Base-by-base conservation (phyloP, 2,888 invertebrate genomes). In the Tridacna gigas region DNA sequence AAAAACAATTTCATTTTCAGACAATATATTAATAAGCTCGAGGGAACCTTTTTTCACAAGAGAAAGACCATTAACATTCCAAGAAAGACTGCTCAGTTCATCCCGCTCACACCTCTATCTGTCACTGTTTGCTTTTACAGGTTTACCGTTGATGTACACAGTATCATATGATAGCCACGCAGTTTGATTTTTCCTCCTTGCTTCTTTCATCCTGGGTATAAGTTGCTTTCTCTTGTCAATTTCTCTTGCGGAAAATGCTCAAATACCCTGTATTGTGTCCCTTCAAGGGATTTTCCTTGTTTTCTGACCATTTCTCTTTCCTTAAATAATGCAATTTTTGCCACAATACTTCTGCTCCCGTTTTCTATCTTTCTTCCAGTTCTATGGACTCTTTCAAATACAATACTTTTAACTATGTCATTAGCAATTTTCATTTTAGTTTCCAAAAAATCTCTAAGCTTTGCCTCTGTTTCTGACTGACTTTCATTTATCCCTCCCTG, bases 161-260 rank as follows among this genome's bases (percentile, higher is more conserved):
- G 37, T 37, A 37, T 37, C 37, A 37, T 37, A 37, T 37, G 37
- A 37, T 37, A 82, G 5, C 78, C 78, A 82, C 20, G 82, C 74
- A 4, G 26, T 45, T 20, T 78, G 78, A 0, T 69, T 75, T 0
- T 67, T 26, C 11, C 61, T 13, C n/a, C 47, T 66, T 0, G 74
- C 82, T 20, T 60, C 60, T 47, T 71, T 74, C 61, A 82, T n/a
- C 63, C 28, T 74, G 1, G 74, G 74, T 26, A 74, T 20, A 18
- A 77, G 73, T 15, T 12, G 18, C 48, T 61, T 37, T n/a, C 77
- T 48, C 13, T 69, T 77, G 0, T 74, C 74, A 7, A n/a, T 20
- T 77, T 75, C n/a, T 74, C 67, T 22, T 1, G 12, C 13, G 77
- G 82, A 47, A 74, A 78, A 22, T 85, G 84, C 69, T 85, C 84